These are phyloP conservation scores for Hirtodrosophila trivittata DNA, from an alignment of 2,888 invertebrate species.

Conservation along the genomic window DNA sequence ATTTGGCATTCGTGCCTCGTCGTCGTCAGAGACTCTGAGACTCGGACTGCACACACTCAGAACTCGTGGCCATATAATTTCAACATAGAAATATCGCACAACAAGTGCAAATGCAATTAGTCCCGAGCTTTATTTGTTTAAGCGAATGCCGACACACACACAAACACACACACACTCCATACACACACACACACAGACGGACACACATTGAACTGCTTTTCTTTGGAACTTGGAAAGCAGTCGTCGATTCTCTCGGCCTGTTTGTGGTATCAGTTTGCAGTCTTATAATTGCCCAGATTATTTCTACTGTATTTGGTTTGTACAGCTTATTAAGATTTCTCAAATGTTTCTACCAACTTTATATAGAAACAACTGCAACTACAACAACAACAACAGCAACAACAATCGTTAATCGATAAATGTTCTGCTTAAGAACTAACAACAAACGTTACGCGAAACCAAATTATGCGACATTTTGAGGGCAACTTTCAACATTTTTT, in stretches of 20 bases:
- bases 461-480: slow-evolving; percentile 6
- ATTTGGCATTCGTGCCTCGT: slow-evolving; percentile 58
- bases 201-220: slow-evolving; percentile 21
- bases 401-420: slow-evolving; percentile 31
- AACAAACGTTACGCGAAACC: background rate
- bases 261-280: slow-evolving; percentile 62
- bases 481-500: background rate
- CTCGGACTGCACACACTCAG: slow-evolving; percentile 8
- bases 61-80: slow-evolving; percentile 66
- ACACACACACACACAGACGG: slow-evolving; percentile 7
- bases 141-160: slow-evolving; percentile 64
- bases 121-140: slow-evolving; percentile 74
- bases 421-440: slow-evolving; percentile 9
- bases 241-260: slow-evolving; percentile 28
- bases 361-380: slow-evolving; percentile 4
- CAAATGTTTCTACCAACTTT: slow-evolving; percentile 40
- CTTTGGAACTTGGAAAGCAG: slow-evolving; percentile 45
- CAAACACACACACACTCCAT: slow-evolving; percentile 15
- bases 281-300: slow-evolving; percentile 69
- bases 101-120: slow-evolving; percentile 79
- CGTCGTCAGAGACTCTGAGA: slow-evolving; percentile 4
- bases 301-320: slow-evolving; percentile 69
- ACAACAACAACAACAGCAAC: slow-evolving; percentile 4
- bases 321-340: slow-evolving; percentile 70
- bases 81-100: slow-evolving; percentile 74